These are phyloP conservation scores for Hapalemur alaotrensis DNA, from an alignment of 2,797 vertebrate genomes.

Conservation along the genomic window DNA sequence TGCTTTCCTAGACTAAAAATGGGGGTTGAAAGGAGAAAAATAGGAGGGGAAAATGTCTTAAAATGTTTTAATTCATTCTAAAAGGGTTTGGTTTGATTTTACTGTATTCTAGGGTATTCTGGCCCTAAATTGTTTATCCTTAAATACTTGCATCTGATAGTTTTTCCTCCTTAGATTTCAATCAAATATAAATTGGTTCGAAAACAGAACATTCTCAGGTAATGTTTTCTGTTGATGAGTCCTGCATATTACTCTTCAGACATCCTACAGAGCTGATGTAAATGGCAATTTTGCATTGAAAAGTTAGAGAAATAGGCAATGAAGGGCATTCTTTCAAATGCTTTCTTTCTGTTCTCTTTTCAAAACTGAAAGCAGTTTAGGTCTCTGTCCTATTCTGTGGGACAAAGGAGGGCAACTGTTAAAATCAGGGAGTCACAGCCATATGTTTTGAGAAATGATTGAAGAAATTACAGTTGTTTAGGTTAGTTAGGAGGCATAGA, in stretches of 20 bases:
- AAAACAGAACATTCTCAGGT: background rate
- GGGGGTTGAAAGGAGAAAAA: background rate
- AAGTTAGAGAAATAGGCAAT: background rate
- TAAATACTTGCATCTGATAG: background rate
- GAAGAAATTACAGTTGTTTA: conserved; percentile 9
- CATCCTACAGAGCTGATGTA: background rate
- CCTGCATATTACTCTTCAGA: background rate
- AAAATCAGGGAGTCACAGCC: background rate
- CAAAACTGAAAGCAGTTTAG: background rate
- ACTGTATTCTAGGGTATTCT: background rate
- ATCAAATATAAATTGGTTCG: background rate
- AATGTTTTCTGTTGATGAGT: conserved; percentile 4
- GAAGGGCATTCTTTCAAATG: background rate
- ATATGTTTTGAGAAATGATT: background rate
- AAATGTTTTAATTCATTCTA: conserved; percentile 47
- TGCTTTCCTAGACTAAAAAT: conserved; percentile 16
- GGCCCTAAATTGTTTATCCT: background rate
- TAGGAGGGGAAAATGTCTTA: background rate
- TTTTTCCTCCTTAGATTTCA: background rate
- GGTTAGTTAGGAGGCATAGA: background rate
- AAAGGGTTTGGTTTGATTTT: conserved; percentile 32
- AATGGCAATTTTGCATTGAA: conserved; percentile 33
- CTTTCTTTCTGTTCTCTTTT: conserved; percentile 15
- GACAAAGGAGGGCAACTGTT: background rate
- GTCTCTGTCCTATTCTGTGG: background rate